Conservation (phyloP, 2,113 vertebrate genomes). For the Cygnus atratus region DNA sequence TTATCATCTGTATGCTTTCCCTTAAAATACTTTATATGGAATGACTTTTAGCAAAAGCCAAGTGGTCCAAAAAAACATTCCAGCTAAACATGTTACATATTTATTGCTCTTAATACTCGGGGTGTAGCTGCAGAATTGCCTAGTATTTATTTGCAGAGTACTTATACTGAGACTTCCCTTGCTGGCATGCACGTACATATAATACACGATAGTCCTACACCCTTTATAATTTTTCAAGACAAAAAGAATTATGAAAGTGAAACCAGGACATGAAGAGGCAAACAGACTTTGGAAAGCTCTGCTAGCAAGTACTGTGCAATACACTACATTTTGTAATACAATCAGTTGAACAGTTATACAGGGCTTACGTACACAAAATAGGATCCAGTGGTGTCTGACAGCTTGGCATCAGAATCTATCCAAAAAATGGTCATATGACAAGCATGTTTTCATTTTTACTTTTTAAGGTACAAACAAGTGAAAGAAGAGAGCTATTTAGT, state of each 20-base stretch:
- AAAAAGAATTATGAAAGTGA: neutral
- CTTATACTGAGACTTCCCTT: neutral
- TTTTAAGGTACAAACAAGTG: neutral
- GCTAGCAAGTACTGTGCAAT: neutral
- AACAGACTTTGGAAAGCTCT: neutral
- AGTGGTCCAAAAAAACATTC: neutral
- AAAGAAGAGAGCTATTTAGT: neutral
- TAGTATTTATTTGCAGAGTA: neutral
- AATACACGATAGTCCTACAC: neutral
- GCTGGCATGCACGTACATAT: neutral
- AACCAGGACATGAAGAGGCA: neutral
- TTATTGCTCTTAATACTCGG: constrained; percentile 11
- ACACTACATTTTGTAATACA: neutral
- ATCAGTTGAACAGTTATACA: neutral
- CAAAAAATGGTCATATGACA: neutral
- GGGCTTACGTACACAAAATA: neutral
- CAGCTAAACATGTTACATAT: neutral
- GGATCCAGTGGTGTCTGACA: neutral
- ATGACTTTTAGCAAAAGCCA: neutral
- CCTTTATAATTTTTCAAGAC: neutral
- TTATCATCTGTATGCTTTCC: neutral
- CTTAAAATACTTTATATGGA: neutral
- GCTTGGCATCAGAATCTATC: neutral
- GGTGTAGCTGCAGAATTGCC: neutral
- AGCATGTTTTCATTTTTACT: neutral